Base-by-base conservation (phyloP, 2,113 vertebrate genomes). In the Hassar affinis region DNA sequence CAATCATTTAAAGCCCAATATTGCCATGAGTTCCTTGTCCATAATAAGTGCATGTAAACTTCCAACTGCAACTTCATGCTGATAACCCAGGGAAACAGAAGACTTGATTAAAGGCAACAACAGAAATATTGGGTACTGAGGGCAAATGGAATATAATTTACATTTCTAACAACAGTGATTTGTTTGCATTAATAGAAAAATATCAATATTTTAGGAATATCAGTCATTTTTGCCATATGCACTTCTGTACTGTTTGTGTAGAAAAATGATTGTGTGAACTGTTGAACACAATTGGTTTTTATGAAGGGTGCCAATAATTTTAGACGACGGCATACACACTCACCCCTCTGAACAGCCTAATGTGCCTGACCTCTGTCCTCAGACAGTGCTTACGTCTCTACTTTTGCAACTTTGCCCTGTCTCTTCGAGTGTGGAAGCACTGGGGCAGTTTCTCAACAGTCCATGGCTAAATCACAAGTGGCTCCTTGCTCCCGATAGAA, bases 371-470 rank as follows among this genome's bases (percentile, higher is more conserved):
- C 61, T 75, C 30, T 33, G 64, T 82, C 62, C 62, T 59, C 27
- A 56, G 79, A 79, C 47, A 68, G 57, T 35, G 25, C 72, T 78
- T 72, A 82, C 74, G 25, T 66, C 47, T 75, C 52, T 35, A 64
- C 64, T 83, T 83, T 85, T 71, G 68, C n/a, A 71, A 71, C 42
- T 71, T 45, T n/a, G 51, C 25, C 71, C 30, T 52, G 61, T 52
- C 71, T 71, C 68, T 69, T 51, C 45, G 49, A 27, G 5, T 18
- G 20, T 62, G n/a, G 25, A 49, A 20, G 11, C 18, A 69, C 52
- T 33, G 25, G 14, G 56, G 45, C 42, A 15, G 47, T 85, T 84
- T 87, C 86, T 78, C 86, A 84, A 87, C 14, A 76, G 62, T 76
- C 42, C 12, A 20, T 59, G 74, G 12, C 38, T 71, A 14, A 45